phyloP scores from a whole-genome alignment of 2,113 vertebrate species.

The Penelope pileata region DNA sequence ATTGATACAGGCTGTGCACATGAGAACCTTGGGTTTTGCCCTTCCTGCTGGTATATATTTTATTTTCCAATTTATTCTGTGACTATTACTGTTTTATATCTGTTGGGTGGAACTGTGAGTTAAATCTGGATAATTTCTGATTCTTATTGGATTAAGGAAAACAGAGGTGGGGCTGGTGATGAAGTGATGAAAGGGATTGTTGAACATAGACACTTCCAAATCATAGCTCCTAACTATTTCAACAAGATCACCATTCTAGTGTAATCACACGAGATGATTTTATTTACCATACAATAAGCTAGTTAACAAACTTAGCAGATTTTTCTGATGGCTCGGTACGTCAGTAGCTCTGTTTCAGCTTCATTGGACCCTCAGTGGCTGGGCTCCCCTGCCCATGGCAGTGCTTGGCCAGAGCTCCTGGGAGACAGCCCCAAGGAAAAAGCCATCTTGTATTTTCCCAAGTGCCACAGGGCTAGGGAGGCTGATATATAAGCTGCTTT shows the following conservation, averaged over 20 bases:
- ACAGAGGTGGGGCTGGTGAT: neutral
- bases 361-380: accelerated
- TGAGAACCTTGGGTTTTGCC: neutral
- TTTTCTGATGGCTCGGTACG: neutral
- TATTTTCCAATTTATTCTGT: neutral
- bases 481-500: neutral
- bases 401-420: accelerated
- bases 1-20: neutral
- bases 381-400: neutral
- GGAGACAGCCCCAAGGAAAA: neutral
- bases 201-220: neutral
- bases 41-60: neutral
- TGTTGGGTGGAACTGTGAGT: neutral
- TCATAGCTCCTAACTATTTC: neutral
- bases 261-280: neutral
- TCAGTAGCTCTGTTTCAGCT: neutral
- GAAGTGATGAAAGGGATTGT: neutral
- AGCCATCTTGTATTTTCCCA: neutral
- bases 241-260: neutral
- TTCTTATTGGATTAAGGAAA: neutral
- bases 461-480: neutral
- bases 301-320: neutral
- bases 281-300: neutral
- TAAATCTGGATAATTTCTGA: neutral
- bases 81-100: neutral